Conservation (phyloP, 2,113 vertebrate species). For the Pelmatolapia mariae region DNA sequence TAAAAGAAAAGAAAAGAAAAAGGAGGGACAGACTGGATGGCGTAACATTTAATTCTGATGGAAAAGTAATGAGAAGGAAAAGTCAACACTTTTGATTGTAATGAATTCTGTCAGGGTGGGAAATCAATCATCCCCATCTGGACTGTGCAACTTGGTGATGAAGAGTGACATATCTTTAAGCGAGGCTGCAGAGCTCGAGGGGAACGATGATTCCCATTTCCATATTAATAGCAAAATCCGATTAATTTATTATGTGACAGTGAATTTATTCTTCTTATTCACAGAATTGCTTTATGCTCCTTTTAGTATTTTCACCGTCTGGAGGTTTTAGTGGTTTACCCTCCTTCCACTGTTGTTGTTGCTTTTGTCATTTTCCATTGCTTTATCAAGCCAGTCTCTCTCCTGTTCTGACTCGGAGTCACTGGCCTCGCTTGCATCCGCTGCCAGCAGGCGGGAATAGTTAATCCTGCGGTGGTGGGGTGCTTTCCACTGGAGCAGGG, state of each 20-base stretch:
- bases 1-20: not conserved
- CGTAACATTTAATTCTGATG: not conserved
- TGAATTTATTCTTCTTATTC: not conserved
- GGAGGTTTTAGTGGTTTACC: not conserved
- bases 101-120: not conserved
- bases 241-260: not conserved
- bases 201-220: not conserved
- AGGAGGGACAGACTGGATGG: not conserved
- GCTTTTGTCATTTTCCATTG: conserved; percentile 73
- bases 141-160: not conserved
- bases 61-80: not conserved
- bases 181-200: not conserved
- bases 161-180: not conserved
- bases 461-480: conserved; percentile 80
- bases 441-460: conserved; percentile 81
- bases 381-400: conserved; percentile 85
- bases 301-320: not conserved
- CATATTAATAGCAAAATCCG: not conserved
- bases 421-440: conserved; percentile 77
- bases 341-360: conserved; percentile 34
- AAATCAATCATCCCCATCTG: not conserved
- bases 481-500: conserved; percentile 70
- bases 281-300: not conserved
- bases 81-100: not conserved
- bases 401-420: conserved; percentile 82